Base-by-base conservation (phyloP, 1,140 invertebrate species). In the Drosophila arizonae region DNA sequence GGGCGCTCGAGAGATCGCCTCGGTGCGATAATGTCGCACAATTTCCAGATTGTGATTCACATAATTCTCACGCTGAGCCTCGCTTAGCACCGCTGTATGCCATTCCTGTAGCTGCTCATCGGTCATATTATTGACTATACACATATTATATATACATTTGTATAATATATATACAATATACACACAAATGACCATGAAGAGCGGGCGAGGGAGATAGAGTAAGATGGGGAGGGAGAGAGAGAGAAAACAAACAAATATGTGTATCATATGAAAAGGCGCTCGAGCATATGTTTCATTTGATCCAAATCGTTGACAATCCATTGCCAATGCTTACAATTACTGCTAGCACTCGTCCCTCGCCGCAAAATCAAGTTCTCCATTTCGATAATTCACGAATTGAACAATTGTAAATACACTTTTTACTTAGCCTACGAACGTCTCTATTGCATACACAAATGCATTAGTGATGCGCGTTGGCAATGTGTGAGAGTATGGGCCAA, bases 41-140 rank as follows among this genome's bases (percentile, higher is more conserved):
- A 77, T 70, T 61, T 77, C 76, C 66, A 77, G 24, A 48, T 77
- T 73, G 10, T 65, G 64, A 21, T 77, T 77, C 0, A 77, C 61
- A 54, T 77, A 75, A 9, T 77, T 77, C 43, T 77, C 76, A 9
- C 66, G 72, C 56, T 74, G 65, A 0, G 76, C 76, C 46, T 75
- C 76, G 13, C 46, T 41, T 1, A 75, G 56, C 4, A 74, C 46
- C 4, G 60, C 48, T 10, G 58, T 65, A 26, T 54, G 57, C 75
- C 75, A 77, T 4, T 61, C 60, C 64, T 55, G 65, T 21, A 70
- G 58, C 55, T 77, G 57, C 39, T 77, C 56, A 13, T 70, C 65
- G 5, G 65, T 66, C 76, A 77, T 77, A 48, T 73, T 77, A 60
- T 77, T 73, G 26, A 73, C 71, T 73, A 46, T 46, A 15, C 15